Base-by-base conservation (phyloP, 2,888 invertebrate genomes). In the Elegia similella region DNA sequence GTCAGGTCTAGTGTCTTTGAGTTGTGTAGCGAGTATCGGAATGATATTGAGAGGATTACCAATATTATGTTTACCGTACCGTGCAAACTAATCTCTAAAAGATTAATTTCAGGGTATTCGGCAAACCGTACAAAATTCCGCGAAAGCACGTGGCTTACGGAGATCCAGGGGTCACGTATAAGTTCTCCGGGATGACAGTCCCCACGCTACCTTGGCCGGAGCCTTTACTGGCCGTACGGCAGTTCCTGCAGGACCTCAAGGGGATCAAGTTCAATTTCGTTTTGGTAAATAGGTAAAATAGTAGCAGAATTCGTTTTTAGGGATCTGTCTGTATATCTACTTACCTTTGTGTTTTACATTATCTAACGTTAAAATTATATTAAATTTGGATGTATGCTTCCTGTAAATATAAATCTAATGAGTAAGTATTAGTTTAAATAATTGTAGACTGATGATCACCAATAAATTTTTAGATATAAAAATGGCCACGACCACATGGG, bases 131-230 rank as follows among this genome's bases (percentile, higher is more conserved):
- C 67, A 85, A 93, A 44, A 92, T 95, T 63, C 95, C 95, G 7
- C 87, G 95, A 34, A 94, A 94, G 73, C 95, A 95, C 89, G 94
- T 93, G 2, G 94, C 95, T 0, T 94, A 92, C 72, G 95, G 95
- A 2, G 94, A 95, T 68, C 79, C 87, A 10, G 94, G 94, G 1
- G 86, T 95, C 62, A 88, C 88, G 0, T 95, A 95, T 73, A 93
- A 82, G 8, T 95, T 94, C 78, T 95, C 95, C 8, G 94, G 94
- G 10, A 87, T 84, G 8, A 93, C 93, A 0, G 86, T 95, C 2
- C 94, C 94, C 0, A 94, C 95, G 0, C 82, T 92, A 62, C 92
- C 94, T 0, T 95, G 95, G 95, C 90, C 92, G 1, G 79, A 82
- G 6, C 76, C 92, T 0, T 82, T 95, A 0, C 61, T 85, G 46